Conservation (phyloP, 2,797 vertebrate genomes). For the Cygnus olor region DNA sequence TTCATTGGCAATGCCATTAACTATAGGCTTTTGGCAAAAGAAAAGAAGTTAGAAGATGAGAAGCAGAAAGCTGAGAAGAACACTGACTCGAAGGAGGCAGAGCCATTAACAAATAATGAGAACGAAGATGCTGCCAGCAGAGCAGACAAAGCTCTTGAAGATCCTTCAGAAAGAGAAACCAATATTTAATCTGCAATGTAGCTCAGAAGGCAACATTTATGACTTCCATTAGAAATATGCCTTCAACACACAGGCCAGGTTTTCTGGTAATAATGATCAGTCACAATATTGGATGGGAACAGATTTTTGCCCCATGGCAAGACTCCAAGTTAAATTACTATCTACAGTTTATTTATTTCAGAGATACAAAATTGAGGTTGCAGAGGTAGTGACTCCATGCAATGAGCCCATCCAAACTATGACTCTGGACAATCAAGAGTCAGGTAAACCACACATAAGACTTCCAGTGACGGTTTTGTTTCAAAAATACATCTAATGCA, state of each 20-base stretch:
- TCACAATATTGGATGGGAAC: constrained; percentile 48
- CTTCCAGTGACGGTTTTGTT: constrained; percentile 43
- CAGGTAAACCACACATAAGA: constrained; percentile 17
- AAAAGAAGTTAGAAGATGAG: constrained; percentile 81
- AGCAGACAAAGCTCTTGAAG: constrained; percentile 58
- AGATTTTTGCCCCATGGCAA: constrained; percentile 34
- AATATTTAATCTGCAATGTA: constrained; percentile 84
- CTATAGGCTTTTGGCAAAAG: constrained; percentile 90
- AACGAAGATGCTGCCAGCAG: constrained; percentile 70
- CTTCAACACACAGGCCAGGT: constrained; percentile 50
- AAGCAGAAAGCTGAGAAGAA: constrained; percentile 78
- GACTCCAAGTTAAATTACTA: constrained; percentile 32
- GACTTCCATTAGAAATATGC: constrained; percentile 54
- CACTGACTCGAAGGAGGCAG: constrained; percentile 71
- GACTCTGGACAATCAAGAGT: constrained; percentile 1
- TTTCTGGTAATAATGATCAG: constrained; percentile 61
- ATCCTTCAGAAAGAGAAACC: constrained; percentile 89
- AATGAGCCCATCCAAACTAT: background rate
- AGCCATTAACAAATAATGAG: constrained; percentile 73
- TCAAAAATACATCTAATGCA: background rate
- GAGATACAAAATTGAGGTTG: constrained; percentile 5
- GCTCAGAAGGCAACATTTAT: constrained; percentile 54
- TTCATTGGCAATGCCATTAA: constrained; percentile 95
- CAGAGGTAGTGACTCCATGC: constrained; percentile 1
- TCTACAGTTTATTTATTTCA: constrained; percentile 37